A percentile compares a stretch with the other conserved stretches of the same genome.
These are phyloP conservation scores for Taxidea taxus DNA, from an alignment of 2,113 vertebrate genomes.

Conservation along the genomic window DNA sequence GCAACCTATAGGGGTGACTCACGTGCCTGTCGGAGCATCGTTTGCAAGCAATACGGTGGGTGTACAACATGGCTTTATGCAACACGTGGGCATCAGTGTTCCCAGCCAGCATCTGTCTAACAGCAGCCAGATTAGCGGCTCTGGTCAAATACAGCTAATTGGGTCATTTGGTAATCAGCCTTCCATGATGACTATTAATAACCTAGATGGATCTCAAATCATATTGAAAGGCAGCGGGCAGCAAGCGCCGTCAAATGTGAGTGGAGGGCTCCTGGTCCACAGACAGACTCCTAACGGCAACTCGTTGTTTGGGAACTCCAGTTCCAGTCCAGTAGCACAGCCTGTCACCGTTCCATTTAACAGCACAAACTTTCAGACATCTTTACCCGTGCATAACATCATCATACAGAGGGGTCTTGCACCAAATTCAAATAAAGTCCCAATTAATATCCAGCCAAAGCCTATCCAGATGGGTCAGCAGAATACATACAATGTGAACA, in stretches of 20 bases:
- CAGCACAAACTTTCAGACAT: conserved; percentile 90
- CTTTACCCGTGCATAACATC: conserved; percentile 96
- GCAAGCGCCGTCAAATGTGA: conserved; percentile 83
- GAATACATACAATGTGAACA: conserved; percentile 91
- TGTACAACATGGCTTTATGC: conserved; percentile 94
- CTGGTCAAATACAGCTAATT: conserved; percentile 95
- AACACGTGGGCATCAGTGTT: conserved; percentile 90
- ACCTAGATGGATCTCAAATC: conserved; percentile 95
- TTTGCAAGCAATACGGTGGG: conserved; percentile 90
- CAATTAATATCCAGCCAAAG: conserved; percentile 95
- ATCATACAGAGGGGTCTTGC: conserved; percentile 96
- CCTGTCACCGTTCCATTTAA: conserved; percentile 95
- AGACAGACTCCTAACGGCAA: conserved; percentile 88
- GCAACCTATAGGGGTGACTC: conserved; percentile 89
- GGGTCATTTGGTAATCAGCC: conserved; percentile 92
- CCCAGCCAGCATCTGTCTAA: conserved; percentile 91
- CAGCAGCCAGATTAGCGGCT: conserved; percentile 87
- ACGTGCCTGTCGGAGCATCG: conserved; percentile 84
- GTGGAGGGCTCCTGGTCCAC: conserved; percentile 86
- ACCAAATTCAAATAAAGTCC: conserved; percentile 89
- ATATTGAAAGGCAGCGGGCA: conserved; percentile 90
- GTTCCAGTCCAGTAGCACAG: conserved; percentile 87
- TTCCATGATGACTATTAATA: conserved; percentile 96
- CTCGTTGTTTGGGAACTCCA: conserved; percentile 88
- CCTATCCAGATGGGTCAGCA: conserved; percentile 92